phyloP scores from a whole-genome alignment of 2,797 vertebrate genomes.

The Cynodonichthys magdalenae region DNA sequence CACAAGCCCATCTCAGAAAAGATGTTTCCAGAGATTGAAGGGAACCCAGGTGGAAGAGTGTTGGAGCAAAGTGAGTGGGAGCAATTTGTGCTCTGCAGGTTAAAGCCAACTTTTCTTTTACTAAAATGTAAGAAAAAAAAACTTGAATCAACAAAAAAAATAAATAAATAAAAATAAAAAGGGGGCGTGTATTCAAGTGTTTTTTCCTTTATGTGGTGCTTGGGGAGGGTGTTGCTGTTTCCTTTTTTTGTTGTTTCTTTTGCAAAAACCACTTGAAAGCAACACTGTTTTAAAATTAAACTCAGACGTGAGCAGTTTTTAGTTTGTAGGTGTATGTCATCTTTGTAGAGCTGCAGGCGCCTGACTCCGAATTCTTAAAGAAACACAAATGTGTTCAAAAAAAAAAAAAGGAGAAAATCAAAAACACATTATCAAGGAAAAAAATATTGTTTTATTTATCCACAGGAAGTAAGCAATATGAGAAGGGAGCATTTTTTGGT shows the following conservation, averaged over 20 bases:
- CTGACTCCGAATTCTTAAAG: not conserved
- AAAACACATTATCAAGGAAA: not conserved
- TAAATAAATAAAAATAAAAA: slow-evolving; percentile 1
- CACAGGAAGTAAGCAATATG: not conserved
- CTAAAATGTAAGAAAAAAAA: slow-evolving; percentile 29
- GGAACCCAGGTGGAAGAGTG: slow-evolving; percentile 72
- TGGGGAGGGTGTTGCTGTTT: not conserved
- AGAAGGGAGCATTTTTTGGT: not conserved
- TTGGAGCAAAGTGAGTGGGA: slow-evolving; percentile 64
- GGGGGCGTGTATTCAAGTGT: slow-evolving; percentile 23
- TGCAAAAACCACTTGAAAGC: slow-evolving; percentile 8
- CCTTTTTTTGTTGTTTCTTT: not conserved
- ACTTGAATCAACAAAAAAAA: slow-evolving; percentile 42
- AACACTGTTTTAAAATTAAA: not conserved
- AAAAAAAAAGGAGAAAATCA: not conserved
- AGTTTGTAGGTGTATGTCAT: not conserved
- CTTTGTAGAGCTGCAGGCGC: not conserved
- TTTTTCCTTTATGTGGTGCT: slow-evolving; percentile 27
- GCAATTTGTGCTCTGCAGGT: slow-evolving; percentile 70
- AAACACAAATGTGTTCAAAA: not conserved
- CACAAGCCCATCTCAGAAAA: slow-evolving; percentile 73
- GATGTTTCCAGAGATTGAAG: slow-evolving; percentile 81
- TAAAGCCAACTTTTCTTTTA: slow-evolving; percentile 70
- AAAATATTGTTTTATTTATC: not conserved
- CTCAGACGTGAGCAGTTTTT: not conserved